Evolutionary conservation across 2,888 invertebrate species (phyloP), one percentile per base, ranked within the genome.

Genomic region (Ganaspis brasiliensis): DNA sequence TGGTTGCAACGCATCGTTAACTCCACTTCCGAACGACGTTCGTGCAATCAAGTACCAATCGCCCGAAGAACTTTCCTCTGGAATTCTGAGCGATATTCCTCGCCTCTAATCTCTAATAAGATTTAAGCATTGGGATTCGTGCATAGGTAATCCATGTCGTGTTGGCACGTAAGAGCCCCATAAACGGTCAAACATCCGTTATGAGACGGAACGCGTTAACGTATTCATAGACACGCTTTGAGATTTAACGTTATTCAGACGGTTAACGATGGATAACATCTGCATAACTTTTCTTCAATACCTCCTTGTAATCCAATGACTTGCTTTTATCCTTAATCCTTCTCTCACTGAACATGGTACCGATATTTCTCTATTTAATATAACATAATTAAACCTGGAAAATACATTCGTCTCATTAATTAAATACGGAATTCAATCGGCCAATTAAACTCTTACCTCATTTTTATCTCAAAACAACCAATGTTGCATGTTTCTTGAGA

Each of bases 71-170:
- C 14, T 63, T 63, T 40, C 24, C 37, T 21, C 40, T 63, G 63
- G 63, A 40, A 63, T 67, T 21, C 63, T 24, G 45, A 67, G 24
- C 67, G 67, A 67, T 67, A 67, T 67, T 67, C 67, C 67, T 67
- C 67, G 67, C 67, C 67, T 67, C 45, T 67, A 67, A 67, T 67
- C 67, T 67, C 67, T 67, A 67, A 67, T 67, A 67, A 67, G 67
- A 67, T 67, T 67, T 67, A 67, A 67, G 67, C 67, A 67, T 67
- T 67, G 45, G 67, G 67, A 67, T 67, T 67, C 45, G 67, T 67
- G 67, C 67, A 67, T 67, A 67, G 40, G 67, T 67, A 67, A 67
- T 67, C 67, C 67, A 67, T 67, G 67, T 67, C 67, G 67, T 67
- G 67, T 67, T 67, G 67, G 67, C 67, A 67, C 67, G 67, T 67